Base-by-base conservation (phyloP, 2,888 invertebrate genomes). In the Mesoligia furuncula region DNA sequence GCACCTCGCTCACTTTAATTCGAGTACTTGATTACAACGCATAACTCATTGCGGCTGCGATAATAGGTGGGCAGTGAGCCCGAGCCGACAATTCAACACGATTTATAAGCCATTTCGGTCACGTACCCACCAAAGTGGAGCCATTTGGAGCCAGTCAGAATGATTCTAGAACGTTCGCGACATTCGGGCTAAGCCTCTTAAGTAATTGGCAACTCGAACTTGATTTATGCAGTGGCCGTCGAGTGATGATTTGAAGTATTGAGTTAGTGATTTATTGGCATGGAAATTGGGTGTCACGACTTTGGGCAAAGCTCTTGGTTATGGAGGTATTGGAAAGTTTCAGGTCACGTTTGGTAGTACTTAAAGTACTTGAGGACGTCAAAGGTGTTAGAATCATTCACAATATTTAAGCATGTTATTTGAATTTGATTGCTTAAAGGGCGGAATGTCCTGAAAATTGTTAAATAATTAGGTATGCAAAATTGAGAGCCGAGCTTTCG, bases 91-190 rank as follows among this genome's bases (percentile, higher is more conserved):
- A 92, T 93, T 92, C 91, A 85, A 90, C 90, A 85, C 93, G 93
- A 94, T 95, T 95, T 95, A 95, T 95, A 93, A 91, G 90, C 93
- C 87, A 95, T 95, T 94, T 94, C 90, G 92, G 94, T 95, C 95
- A 95, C 95, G 95, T 95, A 91, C 87, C 90, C 84, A 89, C 91
- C 90, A 92, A 94, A 95, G 95, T 95, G 94, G 91, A 89, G 92
- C 93, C 93, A 93, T 94, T 95, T 93, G 92, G 91, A 90, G 91
- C 90, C 90, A 91, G 92, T 88, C 87, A 92, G 92, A 94, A 94
- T 94, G 93, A 93, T 92, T 93, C 90, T 90, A 85, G 87, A 87
- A 88, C 92, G 91, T 88, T 89, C 86, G 91, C 92, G 93, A 92
- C 92, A 92, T 92, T 89, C 87, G 90, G 90, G 91, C 92, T 92